Evolutionary conservation across 2,113 vertebrate genomes (phyloP), one percentile per base, ranked within the genome.

Genomic region (Periophthalmodon schlosseri): DNA sequence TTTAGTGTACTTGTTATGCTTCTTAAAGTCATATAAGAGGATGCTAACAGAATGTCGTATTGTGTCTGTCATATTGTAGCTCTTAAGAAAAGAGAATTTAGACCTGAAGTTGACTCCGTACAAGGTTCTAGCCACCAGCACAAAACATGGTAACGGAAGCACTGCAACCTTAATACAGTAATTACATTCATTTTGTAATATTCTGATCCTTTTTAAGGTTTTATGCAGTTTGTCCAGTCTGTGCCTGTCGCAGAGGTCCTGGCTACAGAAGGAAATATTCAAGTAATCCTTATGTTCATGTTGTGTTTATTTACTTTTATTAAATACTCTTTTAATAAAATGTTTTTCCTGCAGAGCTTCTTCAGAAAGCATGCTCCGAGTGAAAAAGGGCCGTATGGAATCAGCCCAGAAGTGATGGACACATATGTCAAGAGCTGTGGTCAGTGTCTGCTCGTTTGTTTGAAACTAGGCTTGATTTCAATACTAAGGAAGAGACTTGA

Each of bases 181-280:
- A 60, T 7, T 46, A 18, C 54, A 18, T 16, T n/a, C 39, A n/a
- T 20, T 1, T 20, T 54, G 50, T n/a, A 52, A 18, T 52, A 52
- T 52, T 20, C 2, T 20, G 10, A 5, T 10, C 4, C 65, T 50
- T 1, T 75, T 77, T 5, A 84, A 99, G 98, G 98, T 67, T 99
- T 99, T 84, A 99, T 99, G 98, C 98, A 99, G 90, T 99, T 98
- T 84, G 96, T 99, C 77, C 97, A 99, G 79, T 99, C 98, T 0
- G 97, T 99, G 70, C 97, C 98, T 33, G 98, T 99, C 9, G 98
- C 97, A 56, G 98, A 99, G 85, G 97, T 99, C 69, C 94, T 99
- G 74, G 97, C 96, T 13, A 98, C 97, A 20, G 97, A 99, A 88
- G 98, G 97, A 68, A 99, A 96, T 78, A 99, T 99, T 91, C 98